These are phyloP conservation scores for Acromyrmex charruanus DNA, from an alignment of 1,140 invertebrate species.

Conservation along the genomic window DNA sequence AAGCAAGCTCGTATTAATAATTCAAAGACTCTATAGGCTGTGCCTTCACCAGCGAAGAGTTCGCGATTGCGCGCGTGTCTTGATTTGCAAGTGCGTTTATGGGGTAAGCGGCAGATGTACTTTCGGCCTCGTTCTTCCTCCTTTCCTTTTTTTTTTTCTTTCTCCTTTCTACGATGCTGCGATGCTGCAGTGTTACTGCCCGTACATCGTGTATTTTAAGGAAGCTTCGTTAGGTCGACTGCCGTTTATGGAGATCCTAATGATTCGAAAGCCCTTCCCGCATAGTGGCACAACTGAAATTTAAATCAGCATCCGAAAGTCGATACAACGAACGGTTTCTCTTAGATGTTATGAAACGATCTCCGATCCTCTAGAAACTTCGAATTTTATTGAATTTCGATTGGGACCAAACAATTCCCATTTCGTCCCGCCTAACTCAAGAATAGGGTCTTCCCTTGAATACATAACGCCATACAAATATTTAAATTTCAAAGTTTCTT, in stretches of 20 bases:
- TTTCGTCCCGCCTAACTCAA: not conserved
- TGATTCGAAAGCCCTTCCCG: conserved; percentile 72
- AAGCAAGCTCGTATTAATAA: conserved; percentile 83
- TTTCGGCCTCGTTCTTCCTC: conserved; percentile 63
- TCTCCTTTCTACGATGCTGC: conserved; percentile 4
- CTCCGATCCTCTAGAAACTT: conserved; percentile 1
- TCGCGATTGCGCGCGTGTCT: conserved; percentile 71
- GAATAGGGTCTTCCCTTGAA: not conserved
- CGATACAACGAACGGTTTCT: conserved; percentile 43
- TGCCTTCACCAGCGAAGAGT: conserved; percentile 55
- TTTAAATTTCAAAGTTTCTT: conserved; percentile 27
- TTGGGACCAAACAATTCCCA: conserved; percentile 4
- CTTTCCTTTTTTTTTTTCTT: not conserved
- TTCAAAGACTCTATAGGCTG: conserved; percentile 77
- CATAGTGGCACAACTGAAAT: conserved; percentile 73
- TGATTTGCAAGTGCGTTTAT: conserved; percentile 85
- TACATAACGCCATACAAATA: not conserved
- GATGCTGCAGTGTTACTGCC: conserved; percentile 55
- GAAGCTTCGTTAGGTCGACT: conserved; percentile 75
- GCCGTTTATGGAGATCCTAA: conserved; percentile 77
- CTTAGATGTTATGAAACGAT: conserved; percentile 51
- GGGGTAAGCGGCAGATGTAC: conserved; percentile 82
- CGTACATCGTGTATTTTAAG: conserved; percentile 75
- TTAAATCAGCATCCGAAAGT: conserved; percentile 67
- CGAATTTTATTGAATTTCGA: conserved; percentile 50